These are phyloP conservation scores for Dallia pectoralis DNA, from an alignment of 2,797 vertebrate species.

Conservation along the genomic window DNA sequence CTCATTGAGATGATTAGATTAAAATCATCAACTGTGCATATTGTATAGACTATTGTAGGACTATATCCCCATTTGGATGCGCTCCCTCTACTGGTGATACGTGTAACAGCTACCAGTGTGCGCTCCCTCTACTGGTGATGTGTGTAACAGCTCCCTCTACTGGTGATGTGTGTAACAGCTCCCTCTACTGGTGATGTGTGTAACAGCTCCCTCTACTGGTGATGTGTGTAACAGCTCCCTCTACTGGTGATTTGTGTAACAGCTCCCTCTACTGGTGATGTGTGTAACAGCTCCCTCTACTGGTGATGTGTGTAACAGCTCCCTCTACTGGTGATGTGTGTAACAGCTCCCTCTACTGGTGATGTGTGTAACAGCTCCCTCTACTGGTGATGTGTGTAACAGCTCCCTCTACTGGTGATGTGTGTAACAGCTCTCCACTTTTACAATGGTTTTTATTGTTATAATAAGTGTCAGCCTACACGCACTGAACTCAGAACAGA, in stretches of 20 bases:
- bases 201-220: background rate
- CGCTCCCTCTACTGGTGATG: background rate
- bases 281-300: too few species aligned
- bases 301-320: background rate
- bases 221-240: background rate
- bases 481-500: constrained; percentile 6
- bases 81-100: background rate
- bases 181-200: background rate
- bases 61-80: background rate
- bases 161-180: background rate
- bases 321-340: too few species aligned
- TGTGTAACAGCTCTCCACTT: background rate
- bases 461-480: background rate
- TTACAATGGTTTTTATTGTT: constrained; percentile 8
- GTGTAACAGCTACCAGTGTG: too few species aligned
- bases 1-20: too few species aligned
- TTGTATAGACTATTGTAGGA: background rate
- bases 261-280: too few species aligned
- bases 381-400: background rate
- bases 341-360: too few species aligned
- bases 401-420: too few species aligned
- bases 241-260: too few species aligned
- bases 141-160: too few species aligned
- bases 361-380: too few species aligned
- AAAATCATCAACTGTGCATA: too few species aligned